Conservation (phyloP, 1,140 invertebrate genomes). For the Euschistus heros region DNA sequence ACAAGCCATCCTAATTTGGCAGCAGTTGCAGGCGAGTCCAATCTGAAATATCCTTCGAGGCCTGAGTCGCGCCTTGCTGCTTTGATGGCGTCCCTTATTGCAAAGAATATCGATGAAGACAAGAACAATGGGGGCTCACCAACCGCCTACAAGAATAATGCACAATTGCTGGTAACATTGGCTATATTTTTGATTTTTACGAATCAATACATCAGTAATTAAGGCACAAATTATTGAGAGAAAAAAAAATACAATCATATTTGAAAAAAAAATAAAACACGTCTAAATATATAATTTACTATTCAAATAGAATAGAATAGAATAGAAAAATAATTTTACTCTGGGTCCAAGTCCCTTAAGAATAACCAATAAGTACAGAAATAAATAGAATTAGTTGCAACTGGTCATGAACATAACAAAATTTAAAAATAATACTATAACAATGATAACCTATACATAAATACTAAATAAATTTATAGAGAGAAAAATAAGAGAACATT, state of each 20-base stretch:
- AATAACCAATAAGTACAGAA: too few relatives aligned
- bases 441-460: not conserved
- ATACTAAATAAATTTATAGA: not conserved
- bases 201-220: too few relatives aligned
- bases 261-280: too few relatives aligned
- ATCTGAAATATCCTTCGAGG: constrained; percentile 47
- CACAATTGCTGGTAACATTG: not conserved
- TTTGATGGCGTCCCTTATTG: constrained; percentile 79
- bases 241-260: too few relatives aligned
- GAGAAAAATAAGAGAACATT: too few relatives aligned
- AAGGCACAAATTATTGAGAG: too few relatives aligned
- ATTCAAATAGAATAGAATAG: too few relatives aligned
- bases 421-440: not conserved
- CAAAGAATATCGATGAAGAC: constrained; percentile 70
- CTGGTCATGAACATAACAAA: not conserved
- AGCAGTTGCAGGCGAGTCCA: constrained; percentile 80
- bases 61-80: constrained; percentile 62
- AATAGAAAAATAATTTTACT: too few relatives aligned
- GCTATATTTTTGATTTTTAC: not conserved
- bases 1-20: constrained; percentile 85
- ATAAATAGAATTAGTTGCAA: too few relatives aligned
- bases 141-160: constrained; percentile 53
- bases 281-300: too few relatives aligned
- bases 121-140: constrained; percentile 91
- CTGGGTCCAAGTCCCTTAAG: too few relatives aligned